Base-by-base conservation (phyloP, 2,113 vertebrate genomes). In the Coturnix japonica region DNA sequence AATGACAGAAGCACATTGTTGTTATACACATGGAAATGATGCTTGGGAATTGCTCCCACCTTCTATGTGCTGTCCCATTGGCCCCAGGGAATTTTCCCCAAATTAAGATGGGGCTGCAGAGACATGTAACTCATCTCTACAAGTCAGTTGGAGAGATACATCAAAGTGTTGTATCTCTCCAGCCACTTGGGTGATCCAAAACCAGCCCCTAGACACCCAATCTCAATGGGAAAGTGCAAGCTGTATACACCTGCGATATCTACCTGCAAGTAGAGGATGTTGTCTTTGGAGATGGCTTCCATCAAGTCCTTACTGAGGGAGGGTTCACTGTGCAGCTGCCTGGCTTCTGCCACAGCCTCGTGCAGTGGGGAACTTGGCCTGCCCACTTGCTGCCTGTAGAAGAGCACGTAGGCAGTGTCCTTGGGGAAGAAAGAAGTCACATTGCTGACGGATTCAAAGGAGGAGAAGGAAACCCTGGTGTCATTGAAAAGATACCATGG, bases 401-500 rank as follows among this genome's bases (percentile, higher is more conserved):
- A 97, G 3, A 98, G 97, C 73, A 98, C 97, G 0, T 98, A 98
- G 64, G 98, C 98, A 2, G 98, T 98, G 95, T 98, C 98, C 69
- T 98, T 98, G 75, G 98, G 98, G 91, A 98, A 98, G 89, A 98
- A 98, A 16, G 97, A 98, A 28, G 98, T 98, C 84, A 98, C 86
- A 0, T 98, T 98, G 95, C 98, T 98, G 70, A 98, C 98, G 0
- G 98, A 98, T 85, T 98, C 98, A 0, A 98, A 98, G 72, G 98
- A 98, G 19, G 98, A 98, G 94, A 98, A 98, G 65, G 98, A 98
- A 67, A 98, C 98, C 8, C 98, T 96, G 21, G 98, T 98, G 97
- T 98, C 98, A 0, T 98, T 98, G 85, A 98, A 98, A 59, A 98
- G 96, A 90, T 98, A 98, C 98, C 98, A 98, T 87, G 98, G 98